These are phyloP conservation scores for Meloidogyne floridensis DNA, from an alignment of 1,140 invertebrate species.

Conservation along the genomic window DNA sequence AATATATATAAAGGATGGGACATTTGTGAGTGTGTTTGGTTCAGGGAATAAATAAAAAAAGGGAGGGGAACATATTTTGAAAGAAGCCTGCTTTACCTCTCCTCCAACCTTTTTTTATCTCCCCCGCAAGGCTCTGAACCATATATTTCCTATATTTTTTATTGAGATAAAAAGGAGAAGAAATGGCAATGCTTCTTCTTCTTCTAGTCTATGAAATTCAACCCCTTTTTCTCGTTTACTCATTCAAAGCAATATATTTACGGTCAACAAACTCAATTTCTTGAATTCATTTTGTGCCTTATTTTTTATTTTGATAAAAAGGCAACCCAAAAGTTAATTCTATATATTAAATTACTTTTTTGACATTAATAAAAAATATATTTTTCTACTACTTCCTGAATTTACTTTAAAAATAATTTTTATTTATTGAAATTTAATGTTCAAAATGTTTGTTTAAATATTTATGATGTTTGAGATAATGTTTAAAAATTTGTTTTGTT, in stretches of 20 bases:
- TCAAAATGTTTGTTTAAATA: no score
- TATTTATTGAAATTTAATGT: no score
- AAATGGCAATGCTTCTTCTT: neutral
- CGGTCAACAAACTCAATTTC: neutral
- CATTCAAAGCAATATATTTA: neutral
- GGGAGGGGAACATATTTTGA: neutral
- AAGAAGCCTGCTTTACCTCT: neutral
- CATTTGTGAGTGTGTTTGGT: neutral
- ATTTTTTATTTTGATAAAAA: neutral
- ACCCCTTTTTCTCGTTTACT: neutral
- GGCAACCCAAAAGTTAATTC: neutral
- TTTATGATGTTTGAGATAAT: no score
- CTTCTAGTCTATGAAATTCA: neutral
- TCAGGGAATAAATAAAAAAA: neutral
- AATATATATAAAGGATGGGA: neutral
- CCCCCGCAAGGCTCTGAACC: conserved; percentile 4
- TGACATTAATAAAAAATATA: no score
- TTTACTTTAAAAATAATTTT: no score
- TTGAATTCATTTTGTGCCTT: neutral
- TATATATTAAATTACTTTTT: no score
- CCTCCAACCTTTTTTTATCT: neutral
- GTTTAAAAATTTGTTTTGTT: no score
- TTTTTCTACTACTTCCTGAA: no score
- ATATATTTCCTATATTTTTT: neutral
- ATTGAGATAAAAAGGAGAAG: neutral